Base-by-base conservation (phyloP, 2,113 vertebrate genomes). In the Halcyon malimbica region DNA sequence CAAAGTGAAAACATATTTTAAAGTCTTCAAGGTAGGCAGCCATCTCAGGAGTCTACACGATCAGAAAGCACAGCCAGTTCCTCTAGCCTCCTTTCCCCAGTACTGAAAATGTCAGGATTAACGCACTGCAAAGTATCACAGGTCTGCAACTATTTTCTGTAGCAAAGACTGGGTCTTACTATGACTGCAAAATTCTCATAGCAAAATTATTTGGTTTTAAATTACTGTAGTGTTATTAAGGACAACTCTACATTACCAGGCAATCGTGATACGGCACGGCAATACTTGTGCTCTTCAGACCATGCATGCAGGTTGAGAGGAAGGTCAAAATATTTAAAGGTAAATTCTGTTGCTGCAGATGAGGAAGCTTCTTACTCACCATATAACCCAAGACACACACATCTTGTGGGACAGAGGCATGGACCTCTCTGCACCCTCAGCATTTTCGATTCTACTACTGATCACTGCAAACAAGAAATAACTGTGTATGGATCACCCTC, bases 1-100 rank as follows among this genome's bases (percentile, higher is more conserved):
- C 97, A 98, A 93, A 98, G 96, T 95, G 97, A 98, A 96, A 97
- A 98, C 2, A 97, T 94, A 16, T 98, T 98, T n/a, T 98, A 97
- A 85, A 95, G 94, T 50, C 97, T 97, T 16, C 96, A 96, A 11
- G 25, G 95, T 63, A 29, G 50, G 23, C 94, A 98, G 33, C 33
- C 17, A 9, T 31, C 65, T 35, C 87, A 48, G 64, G 69, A 64
- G n/a, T 44, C 68, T 6, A n/a, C 87, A 23, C 84, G 29, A 3
- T 63, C 97, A 28, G 97, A 98, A 16, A 90, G 90, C 82, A 96
- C 87, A 15, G 86, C 95, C n/a, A 98, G 93, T 68, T 97, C 98
- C 11, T 91, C 98, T 2, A 96, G 97, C 75, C 99, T 99, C 96
- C 97, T 99, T 83, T 28, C 26, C 98, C 97, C 46, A 94, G 98